phyloP scores from a whole-genome alignment of 2,888 invertebrate genomes.

The Schizotus pectinicornis region DNA sequence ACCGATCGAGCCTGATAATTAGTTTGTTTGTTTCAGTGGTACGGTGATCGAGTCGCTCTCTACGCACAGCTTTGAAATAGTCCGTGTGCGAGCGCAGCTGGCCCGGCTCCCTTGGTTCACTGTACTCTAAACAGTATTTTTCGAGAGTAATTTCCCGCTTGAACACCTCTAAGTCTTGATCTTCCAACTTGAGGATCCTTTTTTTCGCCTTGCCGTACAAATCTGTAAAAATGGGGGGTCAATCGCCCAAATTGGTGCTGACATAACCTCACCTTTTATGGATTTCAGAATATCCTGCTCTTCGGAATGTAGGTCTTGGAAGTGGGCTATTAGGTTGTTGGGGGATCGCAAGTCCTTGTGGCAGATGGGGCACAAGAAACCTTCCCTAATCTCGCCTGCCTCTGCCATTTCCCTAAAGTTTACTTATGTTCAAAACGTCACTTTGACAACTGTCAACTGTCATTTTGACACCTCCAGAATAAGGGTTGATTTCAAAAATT shows the following conservation, averaged over 20 bases:
- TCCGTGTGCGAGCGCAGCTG: conserved; percentile 71
- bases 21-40: conserved; percentile 95
- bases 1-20: conserved; percentile 89
- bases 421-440: too few species aligned
- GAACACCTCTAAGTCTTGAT: conserved; percentile 67
- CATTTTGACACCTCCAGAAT: too few species aligned
- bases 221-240: conserved; percentile 52
- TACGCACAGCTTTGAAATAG: conserved; percentile 74
- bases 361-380: conserved; percentile 95
- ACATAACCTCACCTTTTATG: conserved; percentile 66
- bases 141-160: conserved; percentile 58
- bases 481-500: too few species aligned
- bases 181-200: conserved; percentile 80
- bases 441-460: too few species aligned
- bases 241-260: neutral
- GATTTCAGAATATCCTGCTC: conserved; percentile 84
- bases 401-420: conserved; percentile 30
- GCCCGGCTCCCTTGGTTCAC: conserved; percentile 72
- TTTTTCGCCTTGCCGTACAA: conserved; percentile 90
- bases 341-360: conserved; percentile 88
- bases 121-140: conserved; percentile 57
- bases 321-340: conserved; percentile 83
- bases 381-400: conserved; percentile 73
- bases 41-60: conserved; percentile 79
- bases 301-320: conserved; percentile 86